phyloP scores from a whole-genome alignment of 2,797 vertebrate genomes.

The Danio albolineatus region DNA sequence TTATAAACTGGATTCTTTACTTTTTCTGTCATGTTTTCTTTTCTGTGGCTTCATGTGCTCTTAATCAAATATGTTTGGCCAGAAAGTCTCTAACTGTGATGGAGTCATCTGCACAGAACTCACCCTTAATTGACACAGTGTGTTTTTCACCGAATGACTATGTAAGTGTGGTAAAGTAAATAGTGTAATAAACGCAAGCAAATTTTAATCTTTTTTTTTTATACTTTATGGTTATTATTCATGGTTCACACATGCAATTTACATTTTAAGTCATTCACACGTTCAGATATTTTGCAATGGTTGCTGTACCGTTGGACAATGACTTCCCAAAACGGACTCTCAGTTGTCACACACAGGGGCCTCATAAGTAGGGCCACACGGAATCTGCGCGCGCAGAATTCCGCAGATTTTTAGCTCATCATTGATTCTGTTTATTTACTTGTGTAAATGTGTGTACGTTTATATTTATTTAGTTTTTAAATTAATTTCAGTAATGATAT shows the following conservation, averaged over 20 bases:
- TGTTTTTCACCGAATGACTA: constrained; percentile 42
- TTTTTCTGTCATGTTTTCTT: constrained; percentile 62
- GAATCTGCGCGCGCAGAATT: too few species aligned
- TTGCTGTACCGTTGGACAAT: neutral
- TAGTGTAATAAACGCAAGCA: neutral
- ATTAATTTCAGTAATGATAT: too few species aligned
- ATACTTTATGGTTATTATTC: constrained; percentile 9
- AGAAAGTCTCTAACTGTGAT: constrained; percentile 50
- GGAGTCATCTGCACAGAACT: constrained; percentile 57
- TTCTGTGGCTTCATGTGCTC: constrained; percentile 63
- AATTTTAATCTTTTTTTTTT: neutral
- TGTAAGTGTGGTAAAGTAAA: constrained; percentile 8
- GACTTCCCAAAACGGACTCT: neutral
- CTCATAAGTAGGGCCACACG: too few species aligned
- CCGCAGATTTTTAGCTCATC: too few species aligned
- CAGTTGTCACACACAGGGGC: too few species aligned
- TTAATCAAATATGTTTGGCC: constrained; percentile 58
- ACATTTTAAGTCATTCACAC: neutral
- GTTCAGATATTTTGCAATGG: too few species aligned
- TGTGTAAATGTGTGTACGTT: too few species aligned
- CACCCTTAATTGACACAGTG: constrained; percentile 56
- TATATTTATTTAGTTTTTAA: too few species aligned
- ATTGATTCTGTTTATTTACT: too few species aligned
- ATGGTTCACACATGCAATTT: neutral
- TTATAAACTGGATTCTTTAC: constrained; percentile 49